Percentiles rank a stretch among this genome's conserved stretches.
These are phyloP conservation scores for Patiria miniata DNA, from an alignment of 35 echinoderm and acorn worm species.

Conservation along the genomic window DNA sequence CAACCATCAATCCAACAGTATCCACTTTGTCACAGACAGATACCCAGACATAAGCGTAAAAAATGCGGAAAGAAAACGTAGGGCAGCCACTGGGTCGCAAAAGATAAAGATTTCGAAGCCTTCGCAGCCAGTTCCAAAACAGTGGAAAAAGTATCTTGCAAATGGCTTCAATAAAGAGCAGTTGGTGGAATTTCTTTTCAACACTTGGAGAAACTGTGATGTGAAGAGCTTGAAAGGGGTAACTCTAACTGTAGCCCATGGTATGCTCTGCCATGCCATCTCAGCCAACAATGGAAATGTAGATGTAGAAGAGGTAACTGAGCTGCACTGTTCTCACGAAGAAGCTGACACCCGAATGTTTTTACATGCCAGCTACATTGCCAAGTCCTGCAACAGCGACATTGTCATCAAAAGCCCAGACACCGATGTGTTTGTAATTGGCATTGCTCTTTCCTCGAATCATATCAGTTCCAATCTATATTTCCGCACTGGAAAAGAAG, in stretches of 20 bases:
- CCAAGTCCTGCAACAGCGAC: background rate
- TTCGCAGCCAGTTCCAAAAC: constrained; percentile 49
- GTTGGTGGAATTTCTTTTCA: constrained; percentile 55
- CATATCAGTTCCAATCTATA: constrained; percentile 34
- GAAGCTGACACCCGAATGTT: constrained; percentile 74
- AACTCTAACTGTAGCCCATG: constrained; percentile 47
- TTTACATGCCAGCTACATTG: constrained; percentile 54
- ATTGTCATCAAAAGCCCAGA: too few species aligned
- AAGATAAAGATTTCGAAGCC: constrained; percentile 4
- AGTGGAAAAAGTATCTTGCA: too few species aligned
- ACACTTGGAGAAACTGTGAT: constrained; percentile 34
- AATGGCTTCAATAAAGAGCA: constrained; percentile 59
- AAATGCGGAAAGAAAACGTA: constrained; percentile 40
- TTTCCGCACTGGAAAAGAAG: constrained; percentile 76
- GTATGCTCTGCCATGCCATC: constrained; percentile 55
- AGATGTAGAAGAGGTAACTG: constrained; percentile 20
- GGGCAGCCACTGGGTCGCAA: constrained; percentile 61
- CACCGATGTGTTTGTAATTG: too few species aligned
- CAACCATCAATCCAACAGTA: background rate
- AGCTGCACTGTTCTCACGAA: constrained; percentile 57
- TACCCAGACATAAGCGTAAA: constrained; percentile 63
- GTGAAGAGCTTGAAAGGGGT: constrained; percentile 35
- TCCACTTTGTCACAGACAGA: constrained; percentile 70
- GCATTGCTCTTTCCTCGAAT: too few species aligned
- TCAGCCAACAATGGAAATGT: background rate